These are phyloP conservation scores for Esperia sulphurella DNA, from an alignment of 2,888 invertebrate species.

Conservation along the genomic window DNA sequence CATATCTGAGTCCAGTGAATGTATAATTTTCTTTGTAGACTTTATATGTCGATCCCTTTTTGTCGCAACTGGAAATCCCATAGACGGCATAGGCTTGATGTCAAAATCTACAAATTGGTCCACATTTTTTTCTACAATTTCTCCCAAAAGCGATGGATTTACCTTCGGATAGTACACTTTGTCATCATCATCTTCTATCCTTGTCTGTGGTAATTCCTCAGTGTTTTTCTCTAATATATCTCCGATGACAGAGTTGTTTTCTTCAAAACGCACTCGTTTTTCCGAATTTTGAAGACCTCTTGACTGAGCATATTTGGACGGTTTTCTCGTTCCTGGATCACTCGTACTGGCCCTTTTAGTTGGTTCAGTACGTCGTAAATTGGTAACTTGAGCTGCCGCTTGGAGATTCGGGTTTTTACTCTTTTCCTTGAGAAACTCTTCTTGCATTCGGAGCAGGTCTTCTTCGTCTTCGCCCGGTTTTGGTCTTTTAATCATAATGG, in stretches of 20 bases:
- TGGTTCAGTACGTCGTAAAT: conserved; percentile 49
- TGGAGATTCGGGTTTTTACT: conserved; percentile 72
- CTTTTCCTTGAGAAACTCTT: conserved; percentile 81
- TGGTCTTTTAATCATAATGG: conserved; percentile 81
- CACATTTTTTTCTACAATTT: conserved; percentile 77
- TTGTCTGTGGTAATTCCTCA: conserved; percentile 13
- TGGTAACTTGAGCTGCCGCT: conserved; percentile 82
- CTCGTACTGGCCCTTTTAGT: conserved; percentile 29
- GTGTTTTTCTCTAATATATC: conserved; percentile 56
- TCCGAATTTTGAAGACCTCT: conserved; percentile 60
- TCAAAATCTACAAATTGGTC: conserved; percentile 28
- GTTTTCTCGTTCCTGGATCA: conserved; percentile 37
- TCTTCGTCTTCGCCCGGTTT: conserved; percentile 85
- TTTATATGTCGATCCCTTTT: conserved; percentile 49
- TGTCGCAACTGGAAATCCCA: conserved; percentile 74
- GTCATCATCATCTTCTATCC: conserved; percentile 37
- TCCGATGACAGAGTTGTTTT: conserved; percentile 33
- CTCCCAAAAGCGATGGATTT: conserved; percentile 63
- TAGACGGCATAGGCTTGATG: conserved; percentile 42
- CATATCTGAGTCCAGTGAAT: conserved; percentile 52
- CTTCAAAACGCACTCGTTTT: conserved; percentile 52
- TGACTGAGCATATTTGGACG: conserved; percentile 63
- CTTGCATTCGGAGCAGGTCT: conserved; percentile 86
- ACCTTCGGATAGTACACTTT: conserved; percentile 70
- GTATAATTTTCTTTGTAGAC: conserved; percentile 65